These are phyloP conservation scores for Notodromas monacha DNA, from an alignment of 2,888 invertebrate species.

Conservation along the genomic window DNA sequence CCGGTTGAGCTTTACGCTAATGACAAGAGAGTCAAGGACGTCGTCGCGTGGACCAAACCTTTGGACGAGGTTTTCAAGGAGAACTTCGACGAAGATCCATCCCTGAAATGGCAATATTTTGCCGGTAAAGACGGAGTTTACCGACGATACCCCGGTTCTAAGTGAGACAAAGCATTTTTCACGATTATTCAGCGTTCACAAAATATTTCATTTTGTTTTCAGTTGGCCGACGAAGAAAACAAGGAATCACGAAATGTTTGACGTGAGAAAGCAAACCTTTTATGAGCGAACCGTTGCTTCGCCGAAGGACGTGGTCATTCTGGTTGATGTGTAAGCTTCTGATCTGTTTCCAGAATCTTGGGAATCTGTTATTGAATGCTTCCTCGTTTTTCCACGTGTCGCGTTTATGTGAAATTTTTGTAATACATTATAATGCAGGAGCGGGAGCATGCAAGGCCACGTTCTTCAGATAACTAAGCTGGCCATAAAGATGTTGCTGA, in stretches of 20 bases:
- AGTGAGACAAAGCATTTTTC: not conserved
- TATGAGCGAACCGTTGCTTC: slow-evolving; percentile 19
- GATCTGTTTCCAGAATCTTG: too few relatives aligned
- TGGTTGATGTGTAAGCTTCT: slow-evolving; percentile 18
- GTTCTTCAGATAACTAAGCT: slow-evolving; percentile 20
- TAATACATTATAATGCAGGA: slow-evolving; percentile 12
- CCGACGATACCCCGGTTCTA: slow-evolving; percentile 6
- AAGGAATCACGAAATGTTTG: slow-evolving; percentile 17
- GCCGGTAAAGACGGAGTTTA: slow-evolving; percentile 6
- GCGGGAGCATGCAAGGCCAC: slow-evolving; percentile 21
- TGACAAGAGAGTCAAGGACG: too few relatives aligned
- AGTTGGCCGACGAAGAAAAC: not conserved
- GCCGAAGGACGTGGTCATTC: slow-evolving; percentile 20
- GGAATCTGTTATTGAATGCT: too few relatives aligned
- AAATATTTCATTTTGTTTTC: slow-evolving; percentile 5
- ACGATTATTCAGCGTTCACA: slow-evolving; percentile 1
- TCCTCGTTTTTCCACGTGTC: too few relatives aligned
- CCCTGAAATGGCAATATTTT: slow-evolving; percentile 8
- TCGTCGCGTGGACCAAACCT: too few relatives aligned
- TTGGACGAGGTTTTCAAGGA: too few relatives aligned
- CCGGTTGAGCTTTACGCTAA: too few relatives aligned
- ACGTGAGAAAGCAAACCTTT: slow-evolving; percentile 18
- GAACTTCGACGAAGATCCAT: too few relatives aligned
- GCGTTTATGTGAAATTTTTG: too few relatives aligned
- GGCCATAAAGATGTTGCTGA: slow-evolving; percentile 18